Evolutionary conservation across 2,113 vertebrate genomes (phyloP).

Genomic region (Oxygymnocypris stewartii): DNA sequence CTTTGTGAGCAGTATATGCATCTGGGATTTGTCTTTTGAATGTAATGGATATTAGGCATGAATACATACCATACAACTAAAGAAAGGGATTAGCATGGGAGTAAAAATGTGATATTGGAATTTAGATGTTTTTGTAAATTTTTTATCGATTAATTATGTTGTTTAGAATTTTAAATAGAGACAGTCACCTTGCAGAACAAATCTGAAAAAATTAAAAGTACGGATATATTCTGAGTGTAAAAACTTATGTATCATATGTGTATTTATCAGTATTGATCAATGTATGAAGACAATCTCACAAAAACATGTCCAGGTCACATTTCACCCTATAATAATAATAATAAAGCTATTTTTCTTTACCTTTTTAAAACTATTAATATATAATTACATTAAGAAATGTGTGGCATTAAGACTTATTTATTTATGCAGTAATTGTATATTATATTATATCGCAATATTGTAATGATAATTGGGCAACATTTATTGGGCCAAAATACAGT

Average conservation of each 20-base stretch:
- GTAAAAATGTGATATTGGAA: not conserved
- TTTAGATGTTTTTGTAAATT: not conserved
- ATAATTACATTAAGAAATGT: not conserved
- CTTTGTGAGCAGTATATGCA: conserved; percentile 2
- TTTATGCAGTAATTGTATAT: not conserved
- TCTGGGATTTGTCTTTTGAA: not conserved
- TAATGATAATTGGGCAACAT: not conserved
- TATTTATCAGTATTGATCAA: not conserved
- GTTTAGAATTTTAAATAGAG: not conserved
- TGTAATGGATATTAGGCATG: not conserved
- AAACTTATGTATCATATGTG: not conserved
- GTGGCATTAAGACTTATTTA: not conserved
- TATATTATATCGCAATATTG: not conserved
- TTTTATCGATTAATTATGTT: not conserved
- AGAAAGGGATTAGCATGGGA: not conserved
- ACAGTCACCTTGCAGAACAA: no score
- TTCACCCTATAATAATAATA: not conserved
- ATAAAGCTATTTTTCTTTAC: not conserved
- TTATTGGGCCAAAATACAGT: no score
- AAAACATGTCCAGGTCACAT: not conserved
- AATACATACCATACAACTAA: not conserved
- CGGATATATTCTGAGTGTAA: not conserved
- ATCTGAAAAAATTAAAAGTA: not conserved
- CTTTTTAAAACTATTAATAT: not conserved
- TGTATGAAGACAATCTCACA: not conserved